Percentiles rank a stretch among this genome's conserved stretches.
phyloP scores from a whole-genome alignment of 2,113 vertebrate genomes.

The Sceloporus tristichus region DNA sequence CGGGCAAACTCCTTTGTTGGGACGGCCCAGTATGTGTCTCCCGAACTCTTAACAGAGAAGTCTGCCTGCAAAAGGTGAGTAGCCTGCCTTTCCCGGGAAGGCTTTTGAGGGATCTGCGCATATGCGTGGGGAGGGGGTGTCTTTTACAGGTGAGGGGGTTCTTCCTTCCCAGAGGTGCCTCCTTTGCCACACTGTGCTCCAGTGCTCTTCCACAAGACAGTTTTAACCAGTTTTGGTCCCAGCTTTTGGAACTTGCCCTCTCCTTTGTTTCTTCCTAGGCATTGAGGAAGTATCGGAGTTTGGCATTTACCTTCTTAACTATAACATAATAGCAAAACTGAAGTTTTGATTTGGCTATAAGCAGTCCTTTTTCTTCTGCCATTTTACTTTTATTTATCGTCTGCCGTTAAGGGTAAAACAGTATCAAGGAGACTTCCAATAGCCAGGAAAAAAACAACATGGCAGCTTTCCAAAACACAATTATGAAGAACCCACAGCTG shows the following conservation, averaged over 20 bases:
- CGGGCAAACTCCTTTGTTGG: slow-evolving; percentile 99
- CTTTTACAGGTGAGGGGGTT: neutral
- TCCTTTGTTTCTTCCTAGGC: neutral
- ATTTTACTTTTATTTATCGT: too few relatives aligned
- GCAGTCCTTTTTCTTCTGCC: neutral
- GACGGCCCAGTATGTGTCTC: slow-evolving; percentile 98
- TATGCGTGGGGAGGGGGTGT: neutral
- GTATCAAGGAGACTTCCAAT: neutral
- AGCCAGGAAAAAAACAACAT: neutral
- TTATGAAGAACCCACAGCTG: too few relatives aligned
- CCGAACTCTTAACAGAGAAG: slow-evolving; percentile 97
- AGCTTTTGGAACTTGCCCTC: neutral
- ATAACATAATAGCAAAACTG: neutral
- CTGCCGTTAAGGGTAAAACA: neutral
- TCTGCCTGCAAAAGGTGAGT: slow-evolving; percentile 97
- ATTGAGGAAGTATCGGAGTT: too few relatives aligned
- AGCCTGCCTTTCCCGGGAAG: neutral
- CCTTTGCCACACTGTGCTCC: neutral
- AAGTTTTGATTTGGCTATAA: neutral
- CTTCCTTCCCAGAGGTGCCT: neutral
- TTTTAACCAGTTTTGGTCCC: neutral
- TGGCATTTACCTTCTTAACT: neutral
- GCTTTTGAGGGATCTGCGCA: neutral
- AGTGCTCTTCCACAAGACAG: neutral
- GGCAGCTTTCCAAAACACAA: neutral